A percentile compares a stretch with the other conserved stretches of the same genome.
Evolutionary conservation across 2,888 invertebrate genomes (phyloP).

Genomic region (Aspidapion aeneum): DNA sequence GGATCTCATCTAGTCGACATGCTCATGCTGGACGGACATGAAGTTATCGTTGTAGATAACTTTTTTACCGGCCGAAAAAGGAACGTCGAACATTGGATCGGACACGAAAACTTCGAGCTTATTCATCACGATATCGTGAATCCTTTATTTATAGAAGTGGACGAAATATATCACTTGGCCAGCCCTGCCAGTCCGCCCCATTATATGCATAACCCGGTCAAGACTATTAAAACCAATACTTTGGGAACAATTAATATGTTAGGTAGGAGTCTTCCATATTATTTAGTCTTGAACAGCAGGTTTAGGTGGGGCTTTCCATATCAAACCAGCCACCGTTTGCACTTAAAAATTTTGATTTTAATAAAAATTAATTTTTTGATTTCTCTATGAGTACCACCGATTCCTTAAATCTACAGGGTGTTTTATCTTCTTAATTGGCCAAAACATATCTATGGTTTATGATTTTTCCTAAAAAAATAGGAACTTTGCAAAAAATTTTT

Average conservation of each 20-base stretch:
- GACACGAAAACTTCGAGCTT: constrained; percentile 97
- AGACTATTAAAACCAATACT: constrained; percentile 98
- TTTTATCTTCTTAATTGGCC: too few relatives aligned
- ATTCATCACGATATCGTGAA: constrained; percentile 99
- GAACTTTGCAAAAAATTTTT: too few relatives aligned
- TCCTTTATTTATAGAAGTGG: constrained; percentile 94
- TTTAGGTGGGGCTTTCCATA: too few relatives aligned
- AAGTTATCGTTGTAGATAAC: constrained; percentile 95
- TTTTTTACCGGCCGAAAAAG: constrained; percentile 96
- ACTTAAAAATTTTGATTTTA: too few relatives aligned
- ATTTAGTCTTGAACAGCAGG: too few relatives aligned
- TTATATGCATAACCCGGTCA: constrained; percentile 99
- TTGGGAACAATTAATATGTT: constrained; percentile 93
- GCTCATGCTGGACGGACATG: constrained; percentile 94
- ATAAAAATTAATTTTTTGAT: too few relatives aligned
- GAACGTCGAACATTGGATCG: constrained; percentile 98
- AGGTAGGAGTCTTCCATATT: constrained; percentile 52
- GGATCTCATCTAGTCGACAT: constrained; percentile 97
- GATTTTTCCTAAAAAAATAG: too few relatives aligned
- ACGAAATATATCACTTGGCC: constrained; percentile 97
- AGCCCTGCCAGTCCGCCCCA: constrained; percentile 99
- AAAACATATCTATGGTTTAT: too few relatives aligned
- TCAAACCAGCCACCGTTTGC: too few relatives aligned
- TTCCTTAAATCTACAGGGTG: too few relatives aligned
- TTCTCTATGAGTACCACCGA: too few relatives aligned